Base-by-base conservation (phyloP, 2,797 vertebrate species). In the Peromyscus melanophrys region DNA sequence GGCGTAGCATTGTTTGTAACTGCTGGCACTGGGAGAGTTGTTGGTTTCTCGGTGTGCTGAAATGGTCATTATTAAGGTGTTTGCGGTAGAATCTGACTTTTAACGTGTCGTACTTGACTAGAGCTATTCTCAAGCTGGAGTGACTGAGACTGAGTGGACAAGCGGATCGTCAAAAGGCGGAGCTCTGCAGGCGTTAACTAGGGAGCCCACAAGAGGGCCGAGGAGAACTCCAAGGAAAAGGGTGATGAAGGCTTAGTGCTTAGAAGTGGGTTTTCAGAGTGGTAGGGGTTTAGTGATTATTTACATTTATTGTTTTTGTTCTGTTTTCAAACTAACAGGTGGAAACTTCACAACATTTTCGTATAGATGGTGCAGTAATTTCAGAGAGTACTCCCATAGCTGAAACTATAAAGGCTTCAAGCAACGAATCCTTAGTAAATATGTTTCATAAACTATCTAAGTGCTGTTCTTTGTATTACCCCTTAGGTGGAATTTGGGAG, bases 211-310 rank as follows among this genome's bases (percentile, higher is more conserved):
- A 89, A 98, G 98, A 99, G 98, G 99, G 96, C 97, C 98, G 11
- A 98, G 99, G 99, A 98, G 99, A 99, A 98, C 99, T 98, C 98
- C 99, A 96, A 99, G 99, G 95, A 99, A 98, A 99, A 99, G 98
- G 99, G 99, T 99, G 99, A 99, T 98, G 98, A 98, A 99, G 98
- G 98, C 98, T 99, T 98, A 78, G 97, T 98, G 82, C 96, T 91
- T 98, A 98, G 98, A 98, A 81, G 90, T 94, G 96, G 97, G 97
- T 97, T 97, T 92, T 97, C 95, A 96, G 90, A 86, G 97, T 98
- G 71, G 96, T 91, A 97, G 98, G 98, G 97, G 97, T 95, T 95
- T 80, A 98, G 98, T 96, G 97, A 85, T 93, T 98, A 83, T 96
- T 98, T 97, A 96, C 97, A 98, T 98, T 99, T 98, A 99, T 98